Percentiles rank a stretch among this genome's conserved stretches.
phyloP scores from a whole-genome alignment of 2,113 vertebrate genomes.

The Mystacornis crossleyi region DNA sequence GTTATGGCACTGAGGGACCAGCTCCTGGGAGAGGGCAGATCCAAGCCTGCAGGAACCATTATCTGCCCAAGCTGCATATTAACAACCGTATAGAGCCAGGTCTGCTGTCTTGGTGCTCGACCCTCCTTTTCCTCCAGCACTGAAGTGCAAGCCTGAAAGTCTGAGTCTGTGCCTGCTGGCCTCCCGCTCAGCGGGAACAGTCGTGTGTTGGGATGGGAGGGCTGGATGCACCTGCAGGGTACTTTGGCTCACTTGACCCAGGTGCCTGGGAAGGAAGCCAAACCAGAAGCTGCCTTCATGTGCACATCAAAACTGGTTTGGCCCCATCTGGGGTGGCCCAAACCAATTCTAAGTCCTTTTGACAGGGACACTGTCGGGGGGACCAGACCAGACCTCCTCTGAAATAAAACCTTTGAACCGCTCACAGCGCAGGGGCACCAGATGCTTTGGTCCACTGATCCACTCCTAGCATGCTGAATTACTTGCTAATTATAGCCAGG shows the following conservation, averaged over 20 bases:
- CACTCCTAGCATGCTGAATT: not conserved
- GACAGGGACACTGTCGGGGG: not conserved
- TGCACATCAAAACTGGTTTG: accelerated
- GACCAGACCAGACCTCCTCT: not conserved
- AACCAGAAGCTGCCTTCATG: not conserved
- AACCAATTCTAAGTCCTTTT: not conserved
- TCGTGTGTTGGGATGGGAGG: not conserved
- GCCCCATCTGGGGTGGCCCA: not conserved
- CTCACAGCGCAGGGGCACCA: accelerated
- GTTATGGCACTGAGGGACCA: not conserved
- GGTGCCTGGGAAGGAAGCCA: not conserved
- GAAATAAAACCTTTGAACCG: not conserved
- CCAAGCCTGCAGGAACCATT: not conserved
- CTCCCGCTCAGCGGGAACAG: accelerated
- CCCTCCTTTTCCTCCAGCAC: not conserved
- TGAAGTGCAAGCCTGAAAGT: not conserved
- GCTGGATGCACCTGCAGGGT: not conserved
- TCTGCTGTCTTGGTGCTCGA: accelerated
- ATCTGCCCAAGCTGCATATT: accelerated
- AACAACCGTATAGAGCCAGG: not conserved
- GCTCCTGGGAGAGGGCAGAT: not conserved
- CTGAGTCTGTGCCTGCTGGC: accelerated
- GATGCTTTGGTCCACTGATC: not conserved
- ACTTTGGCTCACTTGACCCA: not conserved
- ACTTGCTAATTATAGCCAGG: not conserved